Conservation (phyloP, 2,888 invertebrate species). For the Acrobasis repandana region DNA sequence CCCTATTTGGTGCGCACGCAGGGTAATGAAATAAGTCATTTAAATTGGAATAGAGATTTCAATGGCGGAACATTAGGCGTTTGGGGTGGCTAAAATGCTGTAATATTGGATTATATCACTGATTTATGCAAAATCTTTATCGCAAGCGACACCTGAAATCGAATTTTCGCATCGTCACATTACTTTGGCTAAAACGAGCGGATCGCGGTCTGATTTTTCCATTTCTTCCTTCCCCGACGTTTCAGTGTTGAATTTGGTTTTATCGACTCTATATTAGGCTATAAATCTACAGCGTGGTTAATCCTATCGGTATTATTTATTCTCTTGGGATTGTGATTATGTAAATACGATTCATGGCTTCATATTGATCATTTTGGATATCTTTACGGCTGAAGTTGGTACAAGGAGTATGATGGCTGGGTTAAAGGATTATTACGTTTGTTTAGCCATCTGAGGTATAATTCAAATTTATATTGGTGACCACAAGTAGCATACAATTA, state of each 20-base stretch:
- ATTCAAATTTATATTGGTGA: no score
- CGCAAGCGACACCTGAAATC: constrained; percentile 73
- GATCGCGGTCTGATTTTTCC: constrained; percentile 37
- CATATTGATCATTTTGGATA: no score
- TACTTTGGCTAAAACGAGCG: constrained; percentile 48
- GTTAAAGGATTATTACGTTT: no score
- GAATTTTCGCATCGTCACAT: constrained; percentile 69
- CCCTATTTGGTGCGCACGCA: constrained; percentile 47
- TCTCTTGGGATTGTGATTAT: not conserved
- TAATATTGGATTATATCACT: constrained; percentile 80
- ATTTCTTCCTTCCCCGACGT: constrained; percentile 34
- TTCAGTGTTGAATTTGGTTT: constrained; percentile 32
- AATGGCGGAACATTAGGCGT: constrained; percentile 74
- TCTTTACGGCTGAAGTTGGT: no score
- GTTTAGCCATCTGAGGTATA: no score
- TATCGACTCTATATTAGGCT: not conserved
- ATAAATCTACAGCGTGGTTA: constrained; percentile 2
- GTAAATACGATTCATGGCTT: no score
- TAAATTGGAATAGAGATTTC: constrained; percentile 79
- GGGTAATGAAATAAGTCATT: constrained; percentile 80
- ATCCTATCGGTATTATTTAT: not conserved
- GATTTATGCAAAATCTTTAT: constrained; percentile 82
- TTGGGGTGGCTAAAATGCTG: constrained; percentile 64
- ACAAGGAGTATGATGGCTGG: no score
- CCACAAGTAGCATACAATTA: no score